Conservation (phyloP, 2,888 invertebrate genomes). For the Eurytoma adleriae region DNA sequence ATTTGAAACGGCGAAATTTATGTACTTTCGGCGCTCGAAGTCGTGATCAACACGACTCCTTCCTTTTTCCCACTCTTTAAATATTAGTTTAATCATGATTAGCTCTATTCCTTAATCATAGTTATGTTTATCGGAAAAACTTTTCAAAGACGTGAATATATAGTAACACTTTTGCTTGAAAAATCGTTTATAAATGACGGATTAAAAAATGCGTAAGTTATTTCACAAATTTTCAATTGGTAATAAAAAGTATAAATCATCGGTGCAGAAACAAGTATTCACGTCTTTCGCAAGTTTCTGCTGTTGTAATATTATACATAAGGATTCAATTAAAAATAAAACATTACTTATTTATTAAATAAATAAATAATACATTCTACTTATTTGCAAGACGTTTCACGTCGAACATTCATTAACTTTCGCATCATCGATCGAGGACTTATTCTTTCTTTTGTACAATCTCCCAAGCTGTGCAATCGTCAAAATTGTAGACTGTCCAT, state of each 20-base stretch:
- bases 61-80: constrained; percentile 16
- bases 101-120: constrained; percentile 12
- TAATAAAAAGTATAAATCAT: neutral
- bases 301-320: constrained; percentile 27
- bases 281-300: constrained; percentile 19
- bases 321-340: constrained; percentile 11
- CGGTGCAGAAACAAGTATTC: neutral
- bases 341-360: constrained; percentile 1
- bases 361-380: constrained; percentile 20
- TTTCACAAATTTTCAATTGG: neutral
- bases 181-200: too few relatives aligned
- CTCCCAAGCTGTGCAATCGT: neutral
- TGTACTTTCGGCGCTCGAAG: constrained; percentile 15
- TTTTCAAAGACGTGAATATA: constrained; percentile 14
- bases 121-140: constrained; percentile 32
- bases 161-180: too few relatives aligned
- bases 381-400: constrained; percentile 27
- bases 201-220: neutral
- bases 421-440: constrained; percentile 25
- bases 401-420: constrained; percentile 2
- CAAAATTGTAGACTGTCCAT: constrained; percentile 38
- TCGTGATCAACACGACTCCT: constrained; percentile 52
- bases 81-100: constrained; percentile 25
- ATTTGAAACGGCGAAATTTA: constrained; percentile 26
- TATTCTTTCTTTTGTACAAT: constrained; percentile 29